Evolutionary conservation across 2,888 invertebrate species (phyloP).

Genomic region (Amiota mariae): DNA sequence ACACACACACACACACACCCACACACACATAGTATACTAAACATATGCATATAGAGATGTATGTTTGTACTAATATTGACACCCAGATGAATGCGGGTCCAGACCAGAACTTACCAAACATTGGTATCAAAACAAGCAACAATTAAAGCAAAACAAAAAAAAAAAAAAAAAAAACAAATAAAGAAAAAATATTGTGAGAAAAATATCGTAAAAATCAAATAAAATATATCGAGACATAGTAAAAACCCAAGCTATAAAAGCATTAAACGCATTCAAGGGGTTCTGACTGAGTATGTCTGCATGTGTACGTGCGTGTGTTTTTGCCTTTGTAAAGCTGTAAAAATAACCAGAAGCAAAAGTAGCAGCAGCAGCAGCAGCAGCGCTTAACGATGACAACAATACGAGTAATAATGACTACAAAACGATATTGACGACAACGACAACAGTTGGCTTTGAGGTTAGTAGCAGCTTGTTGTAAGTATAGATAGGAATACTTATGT

Average conservation of each 20-base stretch:
- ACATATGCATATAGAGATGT: background rate
- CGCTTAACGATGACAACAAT: background rate
- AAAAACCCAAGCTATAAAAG: background rate
- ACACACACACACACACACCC: background rate
- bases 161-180: background rate
- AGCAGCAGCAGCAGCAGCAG: background rate
- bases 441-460: constrained; percentile 21
- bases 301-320: too few relatives aligned
- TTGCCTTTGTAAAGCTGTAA: background rate
- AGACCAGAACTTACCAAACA: background rate
- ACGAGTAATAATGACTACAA: background rate
- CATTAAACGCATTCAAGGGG: too few relatives aligned
- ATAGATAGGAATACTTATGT: background rate
- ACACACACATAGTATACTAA: background rate
- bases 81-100: background rate
- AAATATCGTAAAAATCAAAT: constrained; percentile 20
- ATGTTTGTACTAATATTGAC: too few relatives aligned
- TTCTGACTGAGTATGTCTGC: too few relatives aligned
- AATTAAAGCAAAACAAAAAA: background rate
- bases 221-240: constrained; percentile 5
- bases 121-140: background rate
- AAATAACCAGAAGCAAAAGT: background rate
- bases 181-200: background rate
- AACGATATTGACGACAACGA: background rate
- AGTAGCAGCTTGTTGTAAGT: constrained; percentile 5